These are phyloP conservation scores for Vireo altiloquus DNA, from an alignment of 2,113 vertebrate species.

Conservation along the genomic window DNA sequence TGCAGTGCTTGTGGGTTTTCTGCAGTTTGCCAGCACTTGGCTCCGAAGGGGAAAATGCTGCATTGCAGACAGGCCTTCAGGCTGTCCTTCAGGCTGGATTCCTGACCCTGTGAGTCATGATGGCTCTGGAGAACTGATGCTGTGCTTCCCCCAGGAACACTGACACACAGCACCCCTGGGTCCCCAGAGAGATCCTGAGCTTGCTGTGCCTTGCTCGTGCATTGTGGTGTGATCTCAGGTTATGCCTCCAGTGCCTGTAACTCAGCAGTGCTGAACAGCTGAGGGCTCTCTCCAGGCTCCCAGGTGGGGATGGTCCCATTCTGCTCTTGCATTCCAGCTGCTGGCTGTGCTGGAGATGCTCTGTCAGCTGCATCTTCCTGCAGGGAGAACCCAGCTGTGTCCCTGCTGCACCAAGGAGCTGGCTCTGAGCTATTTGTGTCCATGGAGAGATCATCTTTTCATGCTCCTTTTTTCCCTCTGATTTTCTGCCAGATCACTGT, in stretches of 20 bases:
- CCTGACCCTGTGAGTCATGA: background rate
- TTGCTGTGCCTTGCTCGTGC: background rate
- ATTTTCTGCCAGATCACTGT: background rate
- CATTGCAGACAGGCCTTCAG: conserved; percentile 38
- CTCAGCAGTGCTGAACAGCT: background rate
- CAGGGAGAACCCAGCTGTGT: background rate
- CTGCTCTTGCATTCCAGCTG: background rate
- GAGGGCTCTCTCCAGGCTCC: background rate
- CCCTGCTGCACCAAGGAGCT: background rate
- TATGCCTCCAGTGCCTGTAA: background rate
- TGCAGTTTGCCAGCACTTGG: background rate
- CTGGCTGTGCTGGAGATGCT: background rate
- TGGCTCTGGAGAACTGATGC: background rate
- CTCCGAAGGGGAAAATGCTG: conserved; percentile 1
- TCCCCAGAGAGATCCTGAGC: background rate
- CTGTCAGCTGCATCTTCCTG: background rate
- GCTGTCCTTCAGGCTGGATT: background rate
- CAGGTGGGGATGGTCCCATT: background rate
- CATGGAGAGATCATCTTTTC: background rate
- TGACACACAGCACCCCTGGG: background rate
- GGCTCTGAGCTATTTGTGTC: background rate
- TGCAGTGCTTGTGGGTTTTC: conserved; percentile 1
- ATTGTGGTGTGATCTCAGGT: fast-evolving
- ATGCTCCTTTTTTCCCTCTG: background rate
- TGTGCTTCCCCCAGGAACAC: background rate